phyloP scores from a whole-genome alignment of 2,797 vertebrate genomes.

The Dermochelys coriacea region DNA sequence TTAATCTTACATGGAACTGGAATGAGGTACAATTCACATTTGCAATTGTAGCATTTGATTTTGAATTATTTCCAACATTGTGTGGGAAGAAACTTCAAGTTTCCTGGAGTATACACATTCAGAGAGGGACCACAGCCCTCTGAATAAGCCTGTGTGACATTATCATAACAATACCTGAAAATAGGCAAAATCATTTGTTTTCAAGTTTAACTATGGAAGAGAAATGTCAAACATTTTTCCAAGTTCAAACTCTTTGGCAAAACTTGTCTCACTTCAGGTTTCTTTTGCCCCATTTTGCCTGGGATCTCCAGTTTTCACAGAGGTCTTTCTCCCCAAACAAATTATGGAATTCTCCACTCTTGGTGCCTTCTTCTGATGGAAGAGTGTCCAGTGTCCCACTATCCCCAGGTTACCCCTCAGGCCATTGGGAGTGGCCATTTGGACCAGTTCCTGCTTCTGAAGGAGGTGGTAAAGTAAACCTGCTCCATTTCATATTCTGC shows the following conservation, averaged over 20 bases:
- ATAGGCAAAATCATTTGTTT: neutral
- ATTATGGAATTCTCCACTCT: accelerated
- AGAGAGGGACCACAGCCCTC: neutral
- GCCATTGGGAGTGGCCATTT: neutral
- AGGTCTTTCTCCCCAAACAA: neutral
- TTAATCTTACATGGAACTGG: neutral
- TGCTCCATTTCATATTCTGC: neutral
- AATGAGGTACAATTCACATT: constrained; percentile 1
- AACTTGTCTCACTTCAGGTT: neutral
- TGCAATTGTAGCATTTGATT: neutral
- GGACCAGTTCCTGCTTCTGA: neutral
- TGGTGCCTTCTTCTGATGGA: neutral
- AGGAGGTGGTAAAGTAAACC: neutral
- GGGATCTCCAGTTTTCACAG: neutral
- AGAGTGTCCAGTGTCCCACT: neutral
- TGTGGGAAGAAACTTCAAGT: neutral
- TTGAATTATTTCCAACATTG: neutral
- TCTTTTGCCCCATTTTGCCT: neutral
- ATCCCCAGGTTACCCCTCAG: neutral
- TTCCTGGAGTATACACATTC: neutral
- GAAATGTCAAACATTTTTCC: neutral
- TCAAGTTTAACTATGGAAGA: neutral
- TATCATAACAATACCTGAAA: neutral
- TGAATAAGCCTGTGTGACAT: neutral
- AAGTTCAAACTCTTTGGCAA: neutral